Evolutionary conservation across 2,113 vertebrate genomes (phyloP).

Genomic region (Caretta caretta): DNA sequence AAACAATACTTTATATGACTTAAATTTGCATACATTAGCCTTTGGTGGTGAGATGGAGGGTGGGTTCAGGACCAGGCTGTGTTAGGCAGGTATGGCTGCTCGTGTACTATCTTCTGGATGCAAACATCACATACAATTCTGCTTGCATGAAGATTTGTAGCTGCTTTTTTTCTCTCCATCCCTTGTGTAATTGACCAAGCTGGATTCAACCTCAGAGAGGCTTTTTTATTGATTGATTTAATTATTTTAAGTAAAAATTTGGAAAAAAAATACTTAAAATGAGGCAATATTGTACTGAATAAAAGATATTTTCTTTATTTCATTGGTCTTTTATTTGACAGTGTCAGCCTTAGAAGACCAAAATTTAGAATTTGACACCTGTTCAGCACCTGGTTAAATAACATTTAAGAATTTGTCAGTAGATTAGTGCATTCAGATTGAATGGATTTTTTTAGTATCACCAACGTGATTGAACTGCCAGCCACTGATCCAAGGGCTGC

Average conservation of each 20-base stretch:
- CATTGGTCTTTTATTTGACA: conserved; percentile 8
- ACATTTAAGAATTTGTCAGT: neutral
- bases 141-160: conserved; percentile 64
- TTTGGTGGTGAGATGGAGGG: conserved; percentile 5
- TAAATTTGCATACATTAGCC: neutral
- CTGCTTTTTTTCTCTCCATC: neutral
- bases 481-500: neutral
- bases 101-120: neutral
- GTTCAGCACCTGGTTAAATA: neutral
- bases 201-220: conserved; percentile 72
- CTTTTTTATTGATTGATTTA: conserved; percentile 1
- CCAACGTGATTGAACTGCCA: neutral
- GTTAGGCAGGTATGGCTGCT: conserved; percentile 5
- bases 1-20: neutral
- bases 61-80: conserved; percentile 60
- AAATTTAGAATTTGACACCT: neutral
- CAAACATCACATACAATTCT: conserved; percentile 40
- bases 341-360: neutral
- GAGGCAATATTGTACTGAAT: conserved; percentile 67
- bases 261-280: conserved; percentile 6
- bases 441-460: neutral
- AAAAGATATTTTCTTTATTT: conserved; percentile 70
- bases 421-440: neutral
- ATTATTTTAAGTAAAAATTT: conserved; percentile 60
- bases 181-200: conserved; percentile 65